Evolutionary conservation across 2,888 invertebrate genomes (phyloP), one percentile per base, ranked within the genome.

Genomic region (Drosophila robusta): DNA sequence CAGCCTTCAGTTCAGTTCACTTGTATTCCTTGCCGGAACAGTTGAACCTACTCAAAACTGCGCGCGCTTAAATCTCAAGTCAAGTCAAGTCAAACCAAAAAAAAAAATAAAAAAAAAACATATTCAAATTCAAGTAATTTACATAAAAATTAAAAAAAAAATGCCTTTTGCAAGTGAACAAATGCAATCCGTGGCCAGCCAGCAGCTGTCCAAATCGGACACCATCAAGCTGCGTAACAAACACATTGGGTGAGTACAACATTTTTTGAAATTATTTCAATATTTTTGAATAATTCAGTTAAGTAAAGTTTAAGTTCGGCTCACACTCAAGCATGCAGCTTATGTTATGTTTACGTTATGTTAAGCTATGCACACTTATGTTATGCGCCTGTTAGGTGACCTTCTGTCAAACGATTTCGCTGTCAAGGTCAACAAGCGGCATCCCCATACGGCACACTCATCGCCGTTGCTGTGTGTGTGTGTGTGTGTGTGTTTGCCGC

Each of bases 151-250:
- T 32, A 44, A 26, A 47, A 39, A 16, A 47, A 74, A 75, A 69
- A 91, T 91, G 92, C 85, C 92, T 64, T 90, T 89, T 60, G 78
- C 89, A 52, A 79, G 85, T 61, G 91, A 92, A 70, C 85, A 89
- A 78, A 55, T 86, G 4, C 88, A 91, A 45, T 64, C 66, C 32
- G 74, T 80, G 41, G 81, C 73, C 62, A 84, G 74, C 90, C 96
- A 97, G 92, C 95, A 95, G 63, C 94, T 97, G 94, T 93, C 95
- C 26, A 97, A 97, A 92, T 93, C 94, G 68, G 96, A 97, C 90
- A 97, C 97, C 1, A 95, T 97, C 65, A 95, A 95, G 75, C 93
- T 97, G 52, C 94, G 97, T 36, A 95, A 97, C 90, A 95, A 96
- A 89, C 95, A 96, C 88, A 95, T 97, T 84, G 97, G 97, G 97